A percentile compares a stretch with the other conserved stretches of the same genome.
These are phyloP conservation scores for Mongoloraphidia duomilia DNA, from an alignment of 2,888 invertebrate species.

Conservation along the genomic window DNA sequence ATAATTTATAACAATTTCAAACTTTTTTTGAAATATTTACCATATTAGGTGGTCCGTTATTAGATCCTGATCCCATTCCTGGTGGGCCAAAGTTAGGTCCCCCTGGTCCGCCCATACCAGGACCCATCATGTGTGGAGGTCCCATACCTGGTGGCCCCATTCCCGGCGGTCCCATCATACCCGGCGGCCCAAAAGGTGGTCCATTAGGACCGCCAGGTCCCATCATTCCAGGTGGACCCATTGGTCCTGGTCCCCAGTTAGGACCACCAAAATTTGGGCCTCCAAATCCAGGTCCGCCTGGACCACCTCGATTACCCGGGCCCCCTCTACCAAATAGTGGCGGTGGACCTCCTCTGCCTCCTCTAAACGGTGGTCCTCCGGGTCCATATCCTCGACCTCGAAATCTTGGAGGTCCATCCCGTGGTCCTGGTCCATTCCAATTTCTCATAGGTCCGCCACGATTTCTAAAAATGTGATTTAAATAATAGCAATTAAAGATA, in stretches of 20 bases:
- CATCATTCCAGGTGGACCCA: constrained; percentile 44
- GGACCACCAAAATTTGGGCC: constrained; percentile 39
- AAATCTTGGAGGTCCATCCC: constrained; percentile 45
- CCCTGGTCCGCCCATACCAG: constrained; percentile 4
- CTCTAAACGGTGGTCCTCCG: constrained; percentile 28
- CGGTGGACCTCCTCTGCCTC: constrained; percentile 34
- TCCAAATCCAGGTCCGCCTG: constrained; percentile 34
- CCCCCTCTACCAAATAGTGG: constrained; percentile 37
- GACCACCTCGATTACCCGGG: constrained; percentile 30
- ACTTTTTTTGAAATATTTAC: constrained; percentile 26
- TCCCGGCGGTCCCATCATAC: constrained; percentile 34
- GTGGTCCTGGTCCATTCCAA: constrained; percentile 25
- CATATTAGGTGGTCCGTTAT: constrained; percentile 37
- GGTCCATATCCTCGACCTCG: constrained; percentile 52
- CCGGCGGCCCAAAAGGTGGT: constrained; percentile 34
- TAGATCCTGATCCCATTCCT: constrained; percentile 22
- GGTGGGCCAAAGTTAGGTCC: neutral
- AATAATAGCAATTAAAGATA: neutral
- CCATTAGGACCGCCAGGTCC: constrained; percentile 43
- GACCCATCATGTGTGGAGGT: constrained; percentile 13
- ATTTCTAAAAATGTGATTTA: constrained; percentile 19
- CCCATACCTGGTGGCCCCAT: constrained; percentile 34
- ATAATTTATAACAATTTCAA: too few relatives aligned
- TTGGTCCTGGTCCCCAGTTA: constrained; percentile 55
- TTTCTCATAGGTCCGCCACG: constrained; percentile 33